Base-by-base conservation (phyloP, 2,888 invertebrate genomes). In the Acronicta alni region DNA sequence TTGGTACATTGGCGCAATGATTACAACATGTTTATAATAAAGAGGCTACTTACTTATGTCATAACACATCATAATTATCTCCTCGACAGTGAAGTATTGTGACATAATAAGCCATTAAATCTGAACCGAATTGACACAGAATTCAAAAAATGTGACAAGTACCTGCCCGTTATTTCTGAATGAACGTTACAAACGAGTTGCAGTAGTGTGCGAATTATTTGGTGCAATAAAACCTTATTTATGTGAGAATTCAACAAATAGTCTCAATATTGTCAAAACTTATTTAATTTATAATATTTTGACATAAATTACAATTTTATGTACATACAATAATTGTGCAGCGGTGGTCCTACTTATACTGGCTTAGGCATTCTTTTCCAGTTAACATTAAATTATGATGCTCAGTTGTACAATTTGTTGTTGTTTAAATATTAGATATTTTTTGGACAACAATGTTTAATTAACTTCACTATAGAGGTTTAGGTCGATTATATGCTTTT, bases 91-190 rank as follows among this genome's bases (percentile, higher is more conserved):
- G 26, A 35, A 35, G 3, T 26, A 15, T 47, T 51, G 20, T 46
- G 38, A 18, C 59, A 51, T 41, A 54, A 59, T 35, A 42, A 53
- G 20, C 49, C 51, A 46, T 53, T 44, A 51, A 64, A 45, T 44
- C 52, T 16, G 32, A 54, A 41, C 35, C 30, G 32, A 58, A 51
- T 42, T 57, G 64, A 41, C 52, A 57, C 18, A 16, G 52, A 57
- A 64, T 64, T 30, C 52, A 60, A 64, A 67, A 55, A 41, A 71
- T 60, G 44, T 56, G 5, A n/a, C 44, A 42, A 38, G 55, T 15
- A 26, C 43, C 41, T 15, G 18, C 41, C 42, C 23, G 53, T 47
- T 46, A 49, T 52, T 37, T 46, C 46, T 48, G 52, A 64, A 64
- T 57, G 48, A 60, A 67, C 38, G 49, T 52, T 67, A 46, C 47